Base-by-base conservation (phyloP, 2,113 vertebrate species). In the Festucalex cinctus region DNA sequence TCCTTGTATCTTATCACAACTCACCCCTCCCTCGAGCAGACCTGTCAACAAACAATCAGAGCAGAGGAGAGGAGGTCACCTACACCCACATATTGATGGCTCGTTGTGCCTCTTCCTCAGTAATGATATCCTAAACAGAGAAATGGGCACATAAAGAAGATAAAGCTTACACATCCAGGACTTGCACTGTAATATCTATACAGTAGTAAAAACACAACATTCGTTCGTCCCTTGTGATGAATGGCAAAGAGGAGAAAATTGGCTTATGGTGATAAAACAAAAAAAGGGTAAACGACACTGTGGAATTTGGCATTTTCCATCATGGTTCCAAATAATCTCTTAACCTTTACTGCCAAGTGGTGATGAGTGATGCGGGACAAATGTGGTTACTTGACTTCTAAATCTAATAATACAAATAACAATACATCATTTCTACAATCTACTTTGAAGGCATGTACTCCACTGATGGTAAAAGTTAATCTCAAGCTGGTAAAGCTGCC, bases 141-240 rank as follows among this genome's bases (percentile, higher is more conserved):
- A 75, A 83, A 87, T 79, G 51, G 56, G 72, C 71, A 75, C 70
- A 83, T 80, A 82, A 83, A 85, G 70, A 80, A 86, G 81, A 90
- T 77, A 85, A 81, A 88, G 72, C 61, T 20, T 54, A 71, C 65
- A 77, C 59, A 82, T 76, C 65, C 46, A 17, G 61, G 57, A 17
- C 56, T 71, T 51, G 62, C 57, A 44, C 58, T 44, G 79, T 69
- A 83, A 63, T 76, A 83, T 77, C 81, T 78, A 58, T 59, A 68
- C 53, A 58, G 75, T 76, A 77, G 79, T 83, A 80, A 88, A 90
- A 88, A 77, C 65, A 73, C 74, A 79, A 76, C 73, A 82, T 88
- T 74, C 80, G 80, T 82, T 77, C 76, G 77, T 68, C 48, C 39
- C 62, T 56, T 22, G 28, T 75, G 70, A 79, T 70, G 56, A 60